phyloP scores from a whole-genome alignment of 2,113 vertebrate genomes.

The Apteryx mantelli region DNA sequence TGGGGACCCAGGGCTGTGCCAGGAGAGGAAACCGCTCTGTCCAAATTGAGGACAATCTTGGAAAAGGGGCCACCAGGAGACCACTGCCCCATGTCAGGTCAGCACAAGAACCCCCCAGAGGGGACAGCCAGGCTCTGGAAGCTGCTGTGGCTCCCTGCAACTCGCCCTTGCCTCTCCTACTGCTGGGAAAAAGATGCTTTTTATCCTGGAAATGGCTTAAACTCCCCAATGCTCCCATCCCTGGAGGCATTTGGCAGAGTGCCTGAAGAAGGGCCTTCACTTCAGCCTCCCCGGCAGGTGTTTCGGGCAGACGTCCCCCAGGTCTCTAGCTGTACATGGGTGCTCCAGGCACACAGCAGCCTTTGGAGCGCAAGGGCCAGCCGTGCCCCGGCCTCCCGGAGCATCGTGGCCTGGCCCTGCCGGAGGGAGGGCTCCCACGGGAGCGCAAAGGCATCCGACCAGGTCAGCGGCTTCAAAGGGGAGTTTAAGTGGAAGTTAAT shows the following conservation, averaged over 20 bases:
- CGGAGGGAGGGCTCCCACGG: fast-evolving
- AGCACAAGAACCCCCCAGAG: not conserved
- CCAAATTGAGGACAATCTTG: no score
- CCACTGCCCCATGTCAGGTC: no score
- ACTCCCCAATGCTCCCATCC: not conserved
- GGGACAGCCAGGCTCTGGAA: not conserved
- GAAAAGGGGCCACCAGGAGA: not conserved
- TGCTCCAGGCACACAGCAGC: not conserved
- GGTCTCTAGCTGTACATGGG: not conserved
- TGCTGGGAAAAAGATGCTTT: not conserved
- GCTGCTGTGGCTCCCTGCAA: not conserved
- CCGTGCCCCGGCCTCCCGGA: no score
- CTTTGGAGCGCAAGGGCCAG: not conserved
- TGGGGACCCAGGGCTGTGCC: no score
- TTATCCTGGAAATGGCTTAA: not conserved
- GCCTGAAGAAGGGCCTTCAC: not conserved
- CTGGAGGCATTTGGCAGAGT: not conserved
- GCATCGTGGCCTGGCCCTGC: not conserved
- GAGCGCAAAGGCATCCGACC: fast-evolving
- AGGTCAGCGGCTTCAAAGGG: not conserved
- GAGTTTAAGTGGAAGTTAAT: not conserved
- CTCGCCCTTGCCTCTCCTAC: not conserved
- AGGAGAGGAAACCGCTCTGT: no score
- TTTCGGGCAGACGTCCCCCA: not conserved
- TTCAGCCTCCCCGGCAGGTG: no score